Evolutionary conservation across 2,888 invertebrate species (phyloP).

Genomic region (Tenthredo amoena): DNA sequence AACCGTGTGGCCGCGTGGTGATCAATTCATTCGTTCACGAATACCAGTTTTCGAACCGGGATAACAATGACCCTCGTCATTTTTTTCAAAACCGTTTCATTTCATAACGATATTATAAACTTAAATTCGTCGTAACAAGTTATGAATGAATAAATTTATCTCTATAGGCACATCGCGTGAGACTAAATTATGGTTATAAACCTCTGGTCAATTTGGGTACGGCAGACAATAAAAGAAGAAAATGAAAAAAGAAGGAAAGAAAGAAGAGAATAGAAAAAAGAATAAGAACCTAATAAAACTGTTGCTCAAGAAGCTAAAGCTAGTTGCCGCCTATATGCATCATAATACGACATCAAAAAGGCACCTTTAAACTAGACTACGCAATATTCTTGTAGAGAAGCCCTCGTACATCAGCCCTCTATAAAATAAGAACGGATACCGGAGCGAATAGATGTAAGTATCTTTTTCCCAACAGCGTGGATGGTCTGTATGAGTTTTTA

Average conservation of each 20-base stretch:
- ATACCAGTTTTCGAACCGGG: conserved; percentile 1
- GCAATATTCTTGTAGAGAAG: conserved; percentile 7
- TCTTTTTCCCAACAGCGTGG: not conserved
- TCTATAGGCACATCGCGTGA: not conserved
- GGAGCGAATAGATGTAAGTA: conserved; percentile 8
- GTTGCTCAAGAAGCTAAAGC: not conserved
- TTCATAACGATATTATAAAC: not conserved
- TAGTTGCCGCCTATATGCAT: not conserved
- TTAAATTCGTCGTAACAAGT: not conserved
- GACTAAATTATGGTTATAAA: conserved; percentile 13
- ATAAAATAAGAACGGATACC: not conserved
- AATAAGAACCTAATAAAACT: not conserved
- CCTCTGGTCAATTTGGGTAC: not conserved
- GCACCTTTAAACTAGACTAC: conserved; percentile 27
- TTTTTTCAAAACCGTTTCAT: conserved; percentile 1
- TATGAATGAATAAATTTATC: not conserved
- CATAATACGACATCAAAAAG: conserved; percentile 3
- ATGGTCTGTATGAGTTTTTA: conserved; percentile 25
- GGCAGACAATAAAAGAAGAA: not conserved
- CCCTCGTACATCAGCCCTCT: not conserved
- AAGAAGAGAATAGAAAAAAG: not conserved
- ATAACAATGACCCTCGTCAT: not conserved
- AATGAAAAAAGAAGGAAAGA: not conserved
- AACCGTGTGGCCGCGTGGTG: conserved; percentile 11
- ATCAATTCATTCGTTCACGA: conserved; percentile 42